A percentile compares a stretch with the other conserved stretches of the same genome.
These are phyloP conservation scores for Perithous albicinctus DNA, from an alignment of 2,888 invertebrate species.

Conservation along the genomic window DNA sequence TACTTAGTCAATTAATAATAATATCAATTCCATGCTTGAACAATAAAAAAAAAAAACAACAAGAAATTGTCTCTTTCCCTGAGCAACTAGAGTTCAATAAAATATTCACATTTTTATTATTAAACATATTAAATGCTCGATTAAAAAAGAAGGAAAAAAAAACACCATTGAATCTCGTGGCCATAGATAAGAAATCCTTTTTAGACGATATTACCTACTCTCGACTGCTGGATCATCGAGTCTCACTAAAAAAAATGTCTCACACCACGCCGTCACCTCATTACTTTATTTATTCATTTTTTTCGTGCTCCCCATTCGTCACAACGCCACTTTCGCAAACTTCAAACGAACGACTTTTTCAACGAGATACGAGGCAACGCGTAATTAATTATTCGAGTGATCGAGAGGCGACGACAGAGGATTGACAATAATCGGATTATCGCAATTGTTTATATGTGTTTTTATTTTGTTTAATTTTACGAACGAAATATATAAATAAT, in stretches of 20 bases:
- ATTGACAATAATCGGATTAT: conserved; percentile 65
- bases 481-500: conserved; percentile 51
- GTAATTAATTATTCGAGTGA: conserved; percentile 52
- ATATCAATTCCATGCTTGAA: conserved; percentile 51
- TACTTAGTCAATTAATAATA: conserved; percentile 66
- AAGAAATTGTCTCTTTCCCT: conserved; percentile 1
- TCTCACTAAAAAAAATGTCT: conserved; percentile 12
- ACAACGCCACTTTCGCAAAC: conserved; percentile 18
- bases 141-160: conserved; percentile 10
- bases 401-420: conserved; percentile 60
- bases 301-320: not conserved
- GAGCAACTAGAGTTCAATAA: not conserved
- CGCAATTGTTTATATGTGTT: conserved; percentile 32
- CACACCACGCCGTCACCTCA: conserved; percentile 24
- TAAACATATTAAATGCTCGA: conserved; percentile 12
- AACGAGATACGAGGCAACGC: conserved; percentile 61
- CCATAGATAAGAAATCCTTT: conserved; percentile 21
- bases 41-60: conserved; percentile 2
- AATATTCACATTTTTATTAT: not conserved
- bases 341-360: conserved; percentile 46
- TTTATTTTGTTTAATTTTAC: conserved; percentile 1
- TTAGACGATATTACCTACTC: conserved; percentile 8
- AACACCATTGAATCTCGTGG: conserved; percentile 28
- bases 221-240: conserved; percentile 31
- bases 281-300: not conserved